phyloP scores from a whole-genome alignment of 2,888 invertebrate genomes.

The Meteorus cinctellus region DNA sequence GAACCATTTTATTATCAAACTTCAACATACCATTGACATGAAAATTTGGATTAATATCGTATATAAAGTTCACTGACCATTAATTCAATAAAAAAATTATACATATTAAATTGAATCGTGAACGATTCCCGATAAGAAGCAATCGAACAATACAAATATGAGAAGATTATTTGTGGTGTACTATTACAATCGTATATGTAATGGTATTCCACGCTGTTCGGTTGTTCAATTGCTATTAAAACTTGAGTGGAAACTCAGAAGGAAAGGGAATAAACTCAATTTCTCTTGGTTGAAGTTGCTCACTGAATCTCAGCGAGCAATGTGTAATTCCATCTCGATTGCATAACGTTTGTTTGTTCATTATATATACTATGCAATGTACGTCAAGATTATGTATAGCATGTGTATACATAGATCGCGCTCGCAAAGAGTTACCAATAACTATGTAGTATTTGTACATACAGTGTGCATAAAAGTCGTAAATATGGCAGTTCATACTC shows the following conservation, averaged over 20 bases:
- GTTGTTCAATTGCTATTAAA: not conserved
- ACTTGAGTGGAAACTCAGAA: not conserved
- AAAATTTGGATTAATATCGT: not conserved
- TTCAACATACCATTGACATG: not conserved
- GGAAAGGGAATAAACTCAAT: not conserved
- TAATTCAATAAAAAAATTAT: not conserved
- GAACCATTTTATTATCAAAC: no score
- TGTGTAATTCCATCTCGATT: slow-evolving; percentile 17
- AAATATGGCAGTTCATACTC: slow-evolving; percentile 30
- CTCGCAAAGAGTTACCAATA: slow-evolving; percentile 3
- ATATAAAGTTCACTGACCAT: not conserved
- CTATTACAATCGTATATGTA: not conserved
- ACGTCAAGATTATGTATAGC: slow-evolving; percentile 3
- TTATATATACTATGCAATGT: not conserved
- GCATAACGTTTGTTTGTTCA: slow-evolving; percentile 7
- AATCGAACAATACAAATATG: not conserved
- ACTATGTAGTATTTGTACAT: slow-evolving; percentile 2
- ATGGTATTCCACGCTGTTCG: no score
- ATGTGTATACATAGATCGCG: not conserved
- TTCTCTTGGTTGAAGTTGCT: not conserved
- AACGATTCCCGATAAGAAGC: not conserved
- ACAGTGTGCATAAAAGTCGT: not conserved
- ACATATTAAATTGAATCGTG: not conserved
- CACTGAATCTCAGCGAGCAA: not conserved
- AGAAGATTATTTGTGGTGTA: not conserved